Percentiles rank a stretch among this genome's conserved stretches.
Evolutionary conservation across 2,888 invertebrate species (phyloP).

Genomic region (Rhyacophila evoluta): DNA sequence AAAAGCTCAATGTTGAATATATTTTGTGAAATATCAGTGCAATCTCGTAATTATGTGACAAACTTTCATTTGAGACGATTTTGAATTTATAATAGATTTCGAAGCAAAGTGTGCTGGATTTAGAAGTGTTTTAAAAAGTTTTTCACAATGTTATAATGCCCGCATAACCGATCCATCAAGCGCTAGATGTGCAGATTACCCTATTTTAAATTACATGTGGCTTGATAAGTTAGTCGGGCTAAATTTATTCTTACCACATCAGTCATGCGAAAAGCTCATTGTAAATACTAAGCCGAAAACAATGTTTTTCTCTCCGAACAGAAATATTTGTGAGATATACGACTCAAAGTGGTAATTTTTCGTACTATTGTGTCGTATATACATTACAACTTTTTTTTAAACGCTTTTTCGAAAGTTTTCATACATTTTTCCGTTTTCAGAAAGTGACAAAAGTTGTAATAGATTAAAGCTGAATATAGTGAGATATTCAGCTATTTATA

Average conservation of each 20-base stretch:
- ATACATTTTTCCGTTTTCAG: too few relatives aligned
- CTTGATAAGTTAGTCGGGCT: background rate
- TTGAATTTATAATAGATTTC: too few relatives aligned
- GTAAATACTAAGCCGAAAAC: background rate
- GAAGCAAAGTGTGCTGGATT: background rate
- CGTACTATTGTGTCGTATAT: background rate
- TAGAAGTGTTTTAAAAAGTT: background rate
- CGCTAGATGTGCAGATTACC: constrained; percentile 3
- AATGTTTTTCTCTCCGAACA: background rate
- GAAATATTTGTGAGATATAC: background rate
- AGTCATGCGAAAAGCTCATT: constrained; percentile 10
- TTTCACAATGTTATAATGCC: background rate
- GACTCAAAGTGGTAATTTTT: background rate
- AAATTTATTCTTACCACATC: background rate
- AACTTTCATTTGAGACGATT: too few relatives aligned
- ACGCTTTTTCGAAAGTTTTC: too few relatives aligned
- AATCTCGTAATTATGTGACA: too few relatives aligned
- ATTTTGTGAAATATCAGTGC: too few relatives aligned
- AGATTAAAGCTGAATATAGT: too few relatives aligned
- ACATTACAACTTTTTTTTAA: too few relatives aligned
- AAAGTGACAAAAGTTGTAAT: too few relatives aligned
- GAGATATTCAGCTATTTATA: too few relatives aligned
- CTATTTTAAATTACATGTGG: constrained; percentile 5
- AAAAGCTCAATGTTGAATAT: too few relatives aligned
- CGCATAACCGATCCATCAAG: constrained; percentile 11